Evolutionary conservation across 2,113 vertebrate genomes (phyloP).

Genomic region (Pimephales promelas): DNA sequence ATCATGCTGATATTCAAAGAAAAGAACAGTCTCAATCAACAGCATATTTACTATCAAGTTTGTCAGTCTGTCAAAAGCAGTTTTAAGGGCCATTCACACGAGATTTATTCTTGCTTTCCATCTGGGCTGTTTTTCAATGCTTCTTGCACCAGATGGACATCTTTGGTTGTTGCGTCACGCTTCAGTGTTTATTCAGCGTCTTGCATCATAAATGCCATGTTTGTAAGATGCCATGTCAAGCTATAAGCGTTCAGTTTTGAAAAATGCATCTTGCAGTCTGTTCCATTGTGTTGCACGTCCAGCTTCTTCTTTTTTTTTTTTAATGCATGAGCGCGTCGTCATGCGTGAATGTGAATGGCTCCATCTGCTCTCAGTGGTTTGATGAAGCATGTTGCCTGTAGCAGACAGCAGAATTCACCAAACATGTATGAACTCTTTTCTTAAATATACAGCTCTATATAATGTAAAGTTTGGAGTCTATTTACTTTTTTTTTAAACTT

Average conservation of each 20-base stretch:
- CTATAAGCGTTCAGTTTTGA: not conserved
- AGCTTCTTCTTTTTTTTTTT: not conserved
- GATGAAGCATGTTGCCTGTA: not conserved
- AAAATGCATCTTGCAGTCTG: not conserved
- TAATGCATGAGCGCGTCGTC: not conserved
- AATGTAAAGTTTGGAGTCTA: too few relatives aligned
- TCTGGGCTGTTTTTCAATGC: conserved; percentile 6
- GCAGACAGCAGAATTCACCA: not conserved
- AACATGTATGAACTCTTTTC: not conserved
- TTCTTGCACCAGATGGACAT: conserved; percentile 8
- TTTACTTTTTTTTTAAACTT: too few relatives aligned
- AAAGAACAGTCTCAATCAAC: not conserved
- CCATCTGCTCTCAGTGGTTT: not conserved
- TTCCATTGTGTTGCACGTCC: conserved; percentile 14
- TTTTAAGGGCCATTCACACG: not conserved
- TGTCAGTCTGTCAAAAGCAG: not conserved
- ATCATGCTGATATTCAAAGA: not conserved
- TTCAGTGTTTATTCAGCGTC: conserved; percentile 8
- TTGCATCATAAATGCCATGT: not conserved
- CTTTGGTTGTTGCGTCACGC: not conserved
- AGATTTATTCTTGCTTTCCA: not conserved
- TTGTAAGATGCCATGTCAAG: conserved; percentile 1
- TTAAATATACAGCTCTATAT: too few relatives aligned
- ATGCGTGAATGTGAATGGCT: not conserved
- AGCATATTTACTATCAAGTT: not conserved